Evolutionary conservation across 1,140 invertebrate genomes (phyloP).

Genomic region (Cotesia glomerata): DNA sequence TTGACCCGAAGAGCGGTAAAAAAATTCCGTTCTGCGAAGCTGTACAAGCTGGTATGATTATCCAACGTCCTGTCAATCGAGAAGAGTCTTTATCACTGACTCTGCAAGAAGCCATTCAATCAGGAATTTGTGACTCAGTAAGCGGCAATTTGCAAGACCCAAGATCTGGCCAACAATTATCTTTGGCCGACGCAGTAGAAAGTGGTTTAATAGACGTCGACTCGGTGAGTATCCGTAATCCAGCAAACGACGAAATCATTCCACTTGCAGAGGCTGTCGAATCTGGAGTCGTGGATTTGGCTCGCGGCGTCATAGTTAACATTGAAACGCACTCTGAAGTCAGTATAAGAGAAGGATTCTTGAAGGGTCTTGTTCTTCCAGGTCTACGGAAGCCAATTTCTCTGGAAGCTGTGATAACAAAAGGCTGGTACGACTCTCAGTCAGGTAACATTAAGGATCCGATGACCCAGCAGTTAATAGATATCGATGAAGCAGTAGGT

Average conservation of each 20-base stretch:
- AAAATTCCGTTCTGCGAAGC: constrained; percentile 85
- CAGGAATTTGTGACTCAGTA: constrained; percentile 69
- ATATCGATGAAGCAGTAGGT: constrained; percentile 77
- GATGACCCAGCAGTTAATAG: constrained; percentile 72
- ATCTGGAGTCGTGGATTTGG: constrained; percentile 77
- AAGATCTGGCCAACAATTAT: constrained; percentile 67
- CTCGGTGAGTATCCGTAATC: constrained; percentile 74
- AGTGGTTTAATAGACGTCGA: constrained; percentile 76
- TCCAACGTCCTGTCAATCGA: constrained; percentile 52
- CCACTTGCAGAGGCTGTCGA: constrained; percentile 78
- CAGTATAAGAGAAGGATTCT: constrained; percentile 74
- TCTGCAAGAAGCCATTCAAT: constrained; percentile 71
- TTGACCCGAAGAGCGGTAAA: constrained; percentile 82
- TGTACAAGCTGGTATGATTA: constrained; percentile 75
- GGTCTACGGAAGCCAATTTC: constrained; percentile 75
- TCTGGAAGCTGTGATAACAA: constrained; percentile 75
- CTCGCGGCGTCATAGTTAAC: constrained; percentile 74
- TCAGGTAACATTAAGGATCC: constrained; percentile 76
- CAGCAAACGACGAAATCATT: constrained; percentile 74
- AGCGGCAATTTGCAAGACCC: constrained; percentile 72
- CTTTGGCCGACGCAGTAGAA: constrained; percentile 75
- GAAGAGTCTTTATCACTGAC: constrained; percentile 60
- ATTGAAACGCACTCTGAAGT: constrained; percentile 72
- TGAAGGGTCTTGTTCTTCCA: constrained; percentile 72
- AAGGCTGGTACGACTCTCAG: constrained; percentile 74